Evolutionary conservation across 1,140 invertebrate genomes (phyloP).

Genomic region (Drosophila quadrilineata): DNA sequence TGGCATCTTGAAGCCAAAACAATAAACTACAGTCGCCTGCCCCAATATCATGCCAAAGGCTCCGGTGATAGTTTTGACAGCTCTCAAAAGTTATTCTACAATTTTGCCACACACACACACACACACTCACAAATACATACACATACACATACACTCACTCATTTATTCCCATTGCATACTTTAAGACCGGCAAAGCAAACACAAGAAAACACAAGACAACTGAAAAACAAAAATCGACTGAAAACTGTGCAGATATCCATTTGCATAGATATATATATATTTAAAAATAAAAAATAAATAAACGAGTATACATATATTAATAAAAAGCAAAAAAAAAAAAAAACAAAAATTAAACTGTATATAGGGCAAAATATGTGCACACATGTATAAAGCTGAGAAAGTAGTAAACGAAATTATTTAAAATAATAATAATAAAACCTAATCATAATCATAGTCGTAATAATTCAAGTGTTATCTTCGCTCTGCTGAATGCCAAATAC

Average conservation of each 20-base stretch:
- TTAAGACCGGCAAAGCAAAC: too few species aligned
- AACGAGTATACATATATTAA: constrained; percentile 22
- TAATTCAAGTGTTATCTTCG: constrained; percentile 5
- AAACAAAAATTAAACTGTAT: constrained; percentile 12
- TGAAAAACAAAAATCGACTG: constrained; percentile 58
- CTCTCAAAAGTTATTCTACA: constrained; percentile 19
- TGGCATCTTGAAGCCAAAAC: constrained; percentile 8
- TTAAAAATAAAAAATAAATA: constrained; percentile 19
- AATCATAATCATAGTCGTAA: constrained; percentile 1
- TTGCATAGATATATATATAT: constrained; percentile 52
- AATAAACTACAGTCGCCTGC: constrained; percentile 31
- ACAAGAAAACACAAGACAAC: constrained; percentile 14
- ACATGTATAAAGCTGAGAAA: constrained; percentile 11
- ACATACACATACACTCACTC: too few species aligned
- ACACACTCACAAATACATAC: too few species aligned
- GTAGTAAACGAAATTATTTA: constrained; percentile 12
- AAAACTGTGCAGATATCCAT: constrained; percentile 50
- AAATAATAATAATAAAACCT: constrained; percentile 4
- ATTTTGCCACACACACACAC: constrained; percentile 23
- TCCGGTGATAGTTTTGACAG: too few species aligned
- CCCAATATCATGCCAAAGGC: constrained; percentile 18
- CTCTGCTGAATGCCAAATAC: constrained; percentile 16
- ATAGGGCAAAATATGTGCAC: not conserved
- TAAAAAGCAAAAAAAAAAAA: constrained; percentile 11
- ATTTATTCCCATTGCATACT: too few species aligned